Percentiles rank a stretch among this genome's conserved stretches.
phyloP scores from a whole-genome alignment of 2,888 invertebrate species.

The Ryuthela nishihirai region DNA sequence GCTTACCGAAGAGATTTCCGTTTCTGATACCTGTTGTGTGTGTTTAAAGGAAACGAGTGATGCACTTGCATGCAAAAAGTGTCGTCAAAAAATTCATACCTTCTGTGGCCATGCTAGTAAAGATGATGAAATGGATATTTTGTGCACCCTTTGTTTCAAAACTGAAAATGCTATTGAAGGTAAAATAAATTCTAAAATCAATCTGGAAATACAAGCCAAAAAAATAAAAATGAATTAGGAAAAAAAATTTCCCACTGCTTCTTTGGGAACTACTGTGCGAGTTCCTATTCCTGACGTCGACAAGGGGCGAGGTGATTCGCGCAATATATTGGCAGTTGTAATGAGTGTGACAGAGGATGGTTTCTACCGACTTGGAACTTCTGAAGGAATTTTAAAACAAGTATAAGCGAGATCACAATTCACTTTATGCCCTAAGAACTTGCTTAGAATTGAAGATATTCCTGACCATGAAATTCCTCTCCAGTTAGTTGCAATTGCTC shows the following conservation, averaged over 20 bases:
- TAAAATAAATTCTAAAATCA: slow-evolving; percentile 3
- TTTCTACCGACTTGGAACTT: slow-evolving; percentile 9
- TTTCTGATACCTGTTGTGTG: too few species aligned
- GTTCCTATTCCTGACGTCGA: too few species aligned
- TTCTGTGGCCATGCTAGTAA: slow-evolving; percentile 2
- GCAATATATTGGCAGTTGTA: slow-evolving; percentile 7
- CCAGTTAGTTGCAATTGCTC: not conserved
- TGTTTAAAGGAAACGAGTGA: too few species aligned
- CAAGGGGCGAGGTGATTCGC: slow-evolving; percentile 3
- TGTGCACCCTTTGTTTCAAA: slow-evolving; percentile 7
- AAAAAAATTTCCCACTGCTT: too few species aligned
- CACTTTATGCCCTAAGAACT: slow-evolving; percentile 3
- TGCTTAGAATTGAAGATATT: slow-evolving; percentile 7
- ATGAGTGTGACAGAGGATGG: slow-evolving; percentile 6
- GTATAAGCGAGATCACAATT: slow-evolving; percentile 1
- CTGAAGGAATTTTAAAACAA: slow-evolving; percentile 6
- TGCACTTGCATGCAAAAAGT: not conserved
- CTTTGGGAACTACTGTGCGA: slow-evolving; percentile 1
- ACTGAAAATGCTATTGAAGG: slow-evolving; percentile 1
- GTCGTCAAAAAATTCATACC: slow-evolving; percentile 1
- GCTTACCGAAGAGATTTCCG: too few species aligned
- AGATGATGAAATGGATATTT: slow-evolving; percentile 4
- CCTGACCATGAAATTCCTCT: slow-evolving; percentile 1
- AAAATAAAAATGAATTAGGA: too few species aligned
- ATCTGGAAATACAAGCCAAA: not conserved